phyloP scores from a whole-genome alignment of 2,113 vertebrate genomes.

The Synchiropus splendidus region DNA sequence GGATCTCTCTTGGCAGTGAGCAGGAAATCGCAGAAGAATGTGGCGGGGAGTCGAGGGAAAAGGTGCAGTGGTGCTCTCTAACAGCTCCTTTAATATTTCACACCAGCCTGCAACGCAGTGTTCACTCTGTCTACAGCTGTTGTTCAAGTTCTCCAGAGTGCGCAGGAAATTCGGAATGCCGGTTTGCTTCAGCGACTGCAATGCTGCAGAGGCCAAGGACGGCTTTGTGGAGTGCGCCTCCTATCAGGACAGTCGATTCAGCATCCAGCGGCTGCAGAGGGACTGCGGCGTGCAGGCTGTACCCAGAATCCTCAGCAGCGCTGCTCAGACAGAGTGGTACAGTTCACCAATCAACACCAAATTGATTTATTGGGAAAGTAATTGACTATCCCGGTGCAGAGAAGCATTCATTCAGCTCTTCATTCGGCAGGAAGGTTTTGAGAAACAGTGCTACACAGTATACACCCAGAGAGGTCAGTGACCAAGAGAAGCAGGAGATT shows the following conservation, averaged over 20 bases:
- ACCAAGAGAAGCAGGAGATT: constrained; percentile 61
- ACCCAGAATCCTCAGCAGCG: constrained; percentile 49
- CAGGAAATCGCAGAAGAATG: constrained; percentile 82
- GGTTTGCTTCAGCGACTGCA: constrained; percentile 67
- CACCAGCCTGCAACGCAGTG: neutral
- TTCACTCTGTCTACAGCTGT: constrained; percentile 55
- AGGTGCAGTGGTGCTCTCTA: constrained; percentile 18
- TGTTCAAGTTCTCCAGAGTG: constrained; percentile 67
- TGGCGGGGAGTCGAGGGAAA: constrained; percentile 57
- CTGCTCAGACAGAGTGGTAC: constrained; percentile 80
- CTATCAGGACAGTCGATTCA: constrained; percentile 77
- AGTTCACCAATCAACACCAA: constrained; percentile 16
- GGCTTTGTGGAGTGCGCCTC: constrained; percentile 65
- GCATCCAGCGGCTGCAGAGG: constrained; percentile 70
- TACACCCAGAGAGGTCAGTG: constrained; percentile 63
- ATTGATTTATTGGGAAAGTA: constrained; percentile 3
- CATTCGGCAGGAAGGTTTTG: constrained; percentile 65
- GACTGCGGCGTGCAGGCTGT: constrained; percentile 65
- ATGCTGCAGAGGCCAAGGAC: constrained; percentile 58
- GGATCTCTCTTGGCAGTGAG: constrained; percentile 85
- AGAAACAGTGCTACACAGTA: constrained; percentile 76
- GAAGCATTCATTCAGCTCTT: constrained; percentile 1
- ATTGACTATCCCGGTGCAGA: neutral
- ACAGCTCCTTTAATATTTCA: neutral
- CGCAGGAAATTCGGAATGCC: constrained; percentile 63